Percentiles rank a stretch among this genome's conserved stretches.
Evolutionary conservation across 2,113 vertebrate species (phyloP).

Genomic region (Misgurnus mizolepis): DNA sequence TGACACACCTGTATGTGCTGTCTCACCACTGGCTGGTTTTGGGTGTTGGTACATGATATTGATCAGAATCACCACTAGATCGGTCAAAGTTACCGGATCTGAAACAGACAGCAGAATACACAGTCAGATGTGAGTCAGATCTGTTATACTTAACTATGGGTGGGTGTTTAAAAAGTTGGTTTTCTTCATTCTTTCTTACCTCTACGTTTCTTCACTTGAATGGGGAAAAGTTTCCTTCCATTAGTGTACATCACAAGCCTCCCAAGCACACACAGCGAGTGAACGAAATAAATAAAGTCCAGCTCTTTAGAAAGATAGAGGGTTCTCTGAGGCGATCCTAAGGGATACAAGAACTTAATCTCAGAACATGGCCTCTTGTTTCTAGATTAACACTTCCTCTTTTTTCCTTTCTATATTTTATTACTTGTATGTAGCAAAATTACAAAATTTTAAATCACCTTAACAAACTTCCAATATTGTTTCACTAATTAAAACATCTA

Average conservation of each 20-base stretch:
- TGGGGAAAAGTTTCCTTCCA: constrained; percentile 87
- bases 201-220: constrained; percentile 82
- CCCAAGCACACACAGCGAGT: constrained; percentile 90
- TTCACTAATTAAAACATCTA: no score
- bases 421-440: no score
- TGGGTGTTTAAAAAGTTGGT: neutral
- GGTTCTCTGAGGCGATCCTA: constrained; percentile 77
- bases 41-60: constrained; percentile 85
- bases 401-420: no score
- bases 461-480: no score
- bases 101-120: constrained; percentile 46
- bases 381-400: neutral
- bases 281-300: constrained; percentile 86
- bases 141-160: neutral
- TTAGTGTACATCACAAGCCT: constrained; percentile 88
- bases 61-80: constrained; percentile 84
- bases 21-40: constrained; percentile 58
- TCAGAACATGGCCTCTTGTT: neutral
- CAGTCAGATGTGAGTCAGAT: neutral
- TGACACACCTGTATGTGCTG: constrained; percentile 77
- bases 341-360: constrained; percentile 21
- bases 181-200: constrained; percentile 69
- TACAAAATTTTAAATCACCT: no score
- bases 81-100: constrained; percentile 79
- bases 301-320: constrained; percentile 82